Percentiles rank a stretch among this genome's conserved stretches.
These are phyloP conservation scores for Darevskia mixta DNA, from an alignment of 2,797 vertebrate species.

Conservation along the genomic window DNA sequence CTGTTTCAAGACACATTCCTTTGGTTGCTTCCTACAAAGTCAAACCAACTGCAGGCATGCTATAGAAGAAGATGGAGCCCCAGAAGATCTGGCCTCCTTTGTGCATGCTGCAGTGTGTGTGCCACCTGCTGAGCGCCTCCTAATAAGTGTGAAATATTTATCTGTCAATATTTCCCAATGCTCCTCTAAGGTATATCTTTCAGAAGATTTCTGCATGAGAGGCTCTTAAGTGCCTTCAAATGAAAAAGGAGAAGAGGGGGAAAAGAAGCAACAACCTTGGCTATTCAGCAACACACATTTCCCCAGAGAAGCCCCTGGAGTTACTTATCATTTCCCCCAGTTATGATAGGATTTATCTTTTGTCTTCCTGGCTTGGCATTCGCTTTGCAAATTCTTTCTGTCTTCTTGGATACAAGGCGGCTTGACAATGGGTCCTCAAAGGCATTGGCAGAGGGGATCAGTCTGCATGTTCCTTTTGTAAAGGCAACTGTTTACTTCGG, in stretches of 20 bases:
- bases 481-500: background rate
- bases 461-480: background rate
- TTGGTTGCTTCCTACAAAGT: background rate
- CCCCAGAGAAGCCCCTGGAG: slow-evolving; percentile 1
- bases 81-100: background rate
- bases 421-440: rapidly evolving
- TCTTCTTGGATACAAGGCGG: rapidly evolving
- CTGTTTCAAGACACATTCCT: background rate
- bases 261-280: background rate
- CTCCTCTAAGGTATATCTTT: slow-evolving; percentile 51
- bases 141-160: slow-evolving; percentile 39
- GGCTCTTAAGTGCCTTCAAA: slow-evolving; percentile 55
- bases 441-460: background rate
- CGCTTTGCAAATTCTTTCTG: background rate
- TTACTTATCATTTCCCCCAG: background rate
- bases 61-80: background rate
- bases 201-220: slow-evolving; percentile 60
- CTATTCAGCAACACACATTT: slow-evolving; percentile 40
- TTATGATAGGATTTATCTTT: slow-evolving; percentile 51
- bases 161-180: slow-evolving; percentile 68
- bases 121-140: slow-evolving; percentile 35
- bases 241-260: background rate
- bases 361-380: slow-evolving; percentile 20
- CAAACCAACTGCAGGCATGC: rapidly evolving
- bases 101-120: background rate